Base-by-base conservation (phyloP, 2,797 vertebrate genomes). In the Sebastes ruberrimus region DNA sequence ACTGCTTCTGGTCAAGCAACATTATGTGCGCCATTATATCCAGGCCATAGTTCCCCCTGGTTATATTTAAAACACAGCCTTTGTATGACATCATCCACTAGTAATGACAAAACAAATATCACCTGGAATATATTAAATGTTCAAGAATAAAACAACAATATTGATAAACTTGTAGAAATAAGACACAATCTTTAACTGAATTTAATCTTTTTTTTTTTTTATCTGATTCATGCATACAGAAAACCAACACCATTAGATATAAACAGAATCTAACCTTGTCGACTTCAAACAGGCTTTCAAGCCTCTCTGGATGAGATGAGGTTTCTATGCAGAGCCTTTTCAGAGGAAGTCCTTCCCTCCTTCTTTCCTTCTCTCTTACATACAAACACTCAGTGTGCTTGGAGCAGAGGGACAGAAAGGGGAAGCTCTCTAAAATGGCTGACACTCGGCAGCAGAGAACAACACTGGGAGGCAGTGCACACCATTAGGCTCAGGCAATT, bases 351-450 rank as follows among this genome's bases (percentile, higher is more conserved):
- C 88, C 87, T 91, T 90, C 76, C 85, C 82, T 87, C 89, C 85
- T 86, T 84, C 86, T 78, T 83, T 81, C 80, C 86, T 83, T 74
- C 82, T 87, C 78, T 76, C 88, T 86, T 64, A 86, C 88, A 91
- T 88, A 80, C 88, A 90, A 92, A 86, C 86, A 89, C 79, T 70
- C 90, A 86, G 90, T 87, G 88, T 90, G 88, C 89, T 91, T 91
- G 82, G 85, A 90, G 87, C 84, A 85, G 80, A 91, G 88, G 90
- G 88, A 89, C 89, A 87, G 85, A 93, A 93, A 93, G 85, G 89
- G 93, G 91, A 95, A 95, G 93, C 92, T 90, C 74, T 90, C 84
- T 91, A 93, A 93, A 95, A 96, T 94, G 94, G 95, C 95, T 91
- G 94, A 93, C 93, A 87, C 82, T 89, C 86, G 20, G 89, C 86